Base-by-base conservation (phyloP, 2,888 invertebrate species). In the Opisthograptis luteolata region DNA sequence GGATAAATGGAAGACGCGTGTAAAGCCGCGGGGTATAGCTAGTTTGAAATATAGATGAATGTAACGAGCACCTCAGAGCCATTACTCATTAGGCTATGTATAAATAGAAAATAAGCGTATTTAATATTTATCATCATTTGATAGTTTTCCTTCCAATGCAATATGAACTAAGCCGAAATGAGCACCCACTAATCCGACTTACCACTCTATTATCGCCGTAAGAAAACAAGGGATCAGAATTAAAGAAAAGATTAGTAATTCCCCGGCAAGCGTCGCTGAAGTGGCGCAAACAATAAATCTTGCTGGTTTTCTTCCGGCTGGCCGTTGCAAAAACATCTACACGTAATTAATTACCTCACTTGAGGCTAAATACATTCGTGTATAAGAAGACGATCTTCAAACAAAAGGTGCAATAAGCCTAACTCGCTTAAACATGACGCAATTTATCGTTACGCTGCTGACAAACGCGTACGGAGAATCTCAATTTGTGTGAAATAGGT, bases 241-340 rank as follows among this genome's bases (percentile, higher is more conserved):
- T 84, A 81, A 82, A 84, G 82, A 81, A 84, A 83, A 84, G 81
- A 83, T 83, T 84, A 83, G 81, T 76, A 80, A 80, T 80, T 77
- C 78, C 61, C 76, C 75, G 73, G 68, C 74, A 71, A 68, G 70
- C 76, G 71, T 70, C 68, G 76, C 66, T 68, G 60, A 64, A 75
- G 71, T 68, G 78, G 73, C 75, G 75, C 75, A 66, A 76, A 81
- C 79, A 71, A 87, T 87, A 87, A 87, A 87, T 87, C 86, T 87
- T 83, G 70, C 66, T 75, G 70, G 76, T 78, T 84, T 76, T 79
- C 79, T 82, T 79, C 78, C 76, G 67, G 60, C 74, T 72, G 68
- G 76, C 78, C 79, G 70, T 73, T 81, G 80, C 84, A 85, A 86
- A 86, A 85, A 85, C 81, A 76, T 76, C 76, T 70, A 80, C 79